A percentile compares a stretch with the other conserved stretches of the same genome.
Evolutionary conservation across 2,797 vertebrate genomes (phyloP).

Genomic region (Acanthis flammea): DNA sequence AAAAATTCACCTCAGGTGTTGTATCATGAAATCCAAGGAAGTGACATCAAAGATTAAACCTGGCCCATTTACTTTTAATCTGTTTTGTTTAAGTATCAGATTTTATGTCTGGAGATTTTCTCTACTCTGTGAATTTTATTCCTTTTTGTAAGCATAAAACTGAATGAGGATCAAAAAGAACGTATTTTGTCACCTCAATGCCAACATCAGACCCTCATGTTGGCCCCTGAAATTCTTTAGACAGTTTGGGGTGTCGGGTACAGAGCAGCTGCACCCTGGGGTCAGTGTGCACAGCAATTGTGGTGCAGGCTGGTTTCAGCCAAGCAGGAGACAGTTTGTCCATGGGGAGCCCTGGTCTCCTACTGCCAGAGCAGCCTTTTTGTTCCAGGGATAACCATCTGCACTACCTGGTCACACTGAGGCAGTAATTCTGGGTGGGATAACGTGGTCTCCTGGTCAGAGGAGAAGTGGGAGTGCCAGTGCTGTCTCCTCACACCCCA

Average conservation of each 20-base stretch:
- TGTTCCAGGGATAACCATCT: not conserved
- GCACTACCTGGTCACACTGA: accelerated
- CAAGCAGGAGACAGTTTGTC: not conserved
- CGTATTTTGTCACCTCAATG: not conserved
- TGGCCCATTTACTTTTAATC: slow-evolving; percentile 24
- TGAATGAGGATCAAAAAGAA: not conserved
- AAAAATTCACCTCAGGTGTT: slow-evolving; percentile 41
- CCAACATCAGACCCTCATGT: not conserved
- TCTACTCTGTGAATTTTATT: not conserved
- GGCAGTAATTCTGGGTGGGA: not conserved
- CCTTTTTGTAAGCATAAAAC: not conserved
- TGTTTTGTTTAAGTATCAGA: slow-evolving; percentile 33
- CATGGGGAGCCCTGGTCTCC: not conserved
- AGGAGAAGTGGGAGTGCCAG: not conserved
- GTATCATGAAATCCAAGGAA: slow-evolving; percentile 58
- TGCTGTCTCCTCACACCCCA: accelerated
- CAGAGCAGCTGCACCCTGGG: not conserved
- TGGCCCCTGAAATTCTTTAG: not conserved
- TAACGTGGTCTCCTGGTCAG: accelerated
- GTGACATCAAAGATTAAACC: slow-evolving; percentile 52
- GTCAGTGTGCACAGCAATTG: accelerated
- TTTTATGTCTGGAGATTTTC: slow-evolving; percentile 27
- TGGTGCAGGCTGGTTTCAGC: not conserved
- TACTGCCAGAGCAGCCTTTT: not conserved
- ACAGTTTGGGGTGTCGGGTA: not conserved